Base-by-base conservation (phyloP, 2,888 invertebrate species). In the Achlya flavicornis region DNA sequence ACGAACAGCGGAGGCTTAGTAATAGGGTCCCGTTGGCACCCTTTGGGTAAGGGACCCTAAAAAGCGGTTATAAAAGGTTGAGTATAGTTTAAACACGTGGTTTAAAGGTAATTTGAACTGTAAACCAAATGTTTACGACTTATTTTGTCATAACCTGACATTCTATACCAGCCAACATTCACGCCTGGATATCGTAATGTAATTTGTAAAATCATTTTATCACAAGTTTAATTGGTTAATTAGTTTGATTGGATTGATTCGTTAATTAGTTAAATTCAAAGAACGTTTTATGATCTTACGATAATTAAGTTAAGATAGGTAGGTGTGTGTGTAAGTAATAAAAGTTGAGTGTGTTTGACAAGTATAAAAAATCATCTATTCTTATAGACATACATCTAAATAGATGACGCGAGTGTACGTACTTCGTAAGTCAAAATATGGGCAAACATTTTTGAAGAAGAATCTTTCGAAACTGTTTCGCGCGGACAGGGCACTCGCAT, bases 141-240 rank as follows among this genome's bases (percentile, higher is more conserved):
- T 80, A 78, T 79, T 80, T 78, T 76, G 77, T 74, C 76, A 74
- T 71, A 73, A 65, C 66, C 61, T 57, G 63, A 69, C 64, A 64
- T 68, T 64, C 64, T 64, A n/a, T n/a, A 0, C 1, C 14, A 10
- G 19, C 19, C 19, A 53, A 53, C 19, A 19, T 53, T 53, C 53
- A 19, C 48, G 61, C 41, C 48, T 35, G 16, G 32, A 53, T 19
- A 33, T 46, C 33, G 58, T 58, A 46, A 58, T 63, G 58, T 58
- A 26, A n/a, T 43, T 19, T 10, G 32, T 43, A 46, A 58, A 63
- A 58, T 62, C 58, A 10, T 53, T 53, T 53, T 53, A 53, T 53
- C n/a, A 53, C 41, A 41, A 6, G 3, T 53, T n/a, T 19, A 53
- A 53, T 53, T 53, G 10, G 10, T 10, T 19, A n/a, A 10, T 41